Percentiles rank a stretch among this genome's conserved stretches.
These are phyloP conservation scores for Antechinus stuartii DNA, from an alignment of 2,113 vertebrate genomes.

Conservation along the genomic window DNA sequence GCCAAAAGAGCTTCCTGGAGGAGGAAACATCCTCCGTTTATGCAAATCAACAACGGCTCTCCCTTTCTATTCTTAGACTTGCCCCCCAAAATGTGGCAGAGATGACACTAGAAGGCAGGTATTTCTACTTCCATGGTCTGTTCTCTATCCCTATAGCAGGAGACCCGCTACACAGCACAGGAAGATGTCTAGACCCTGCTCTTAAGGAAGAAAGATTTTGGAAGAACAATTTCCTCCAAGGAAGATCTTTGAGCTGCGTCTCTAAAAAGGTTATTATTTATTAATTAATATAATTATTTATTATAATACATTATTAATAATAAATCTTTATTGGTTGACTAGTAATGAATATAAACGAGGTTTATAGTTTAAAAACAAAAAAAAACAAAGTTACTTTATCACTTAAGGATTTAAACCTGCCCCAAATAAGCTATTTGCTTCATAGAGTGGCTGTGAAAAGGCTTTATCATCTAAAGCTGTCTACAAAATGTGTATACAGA, in stretches of 20 bases:
- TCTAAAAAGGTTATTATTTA: not conserved
- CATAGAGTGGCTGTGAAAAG: not conserved
- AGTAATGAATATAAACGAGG: no score
- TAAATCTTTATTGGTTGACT: no score
- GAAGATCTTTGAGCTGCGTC: not conserved
- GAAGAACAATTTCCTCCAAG: not conserved
- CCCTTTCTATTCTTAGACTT: no score
- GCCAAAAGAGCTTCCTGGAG: not conserved
- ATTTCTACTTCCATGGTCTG: not conserved
- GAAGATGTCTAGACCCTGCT: not conserved
- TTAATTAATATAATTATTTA: no score
- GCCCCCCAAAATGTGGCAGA: not conserved
- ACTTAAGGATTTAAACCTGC: not conserved
- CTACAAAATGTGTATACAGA: no score
- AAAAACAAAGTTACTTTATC: no score
- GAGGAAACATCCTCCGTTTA: not conserved
- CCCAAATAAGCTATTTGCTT: not conserved
- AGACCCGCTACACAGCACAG: not conserved
- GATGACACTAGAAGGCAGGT: not conserved
- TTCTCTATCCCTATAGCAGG: not conserved
- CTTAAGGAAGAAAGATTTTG: not conserved
- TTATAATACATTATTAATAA: no score
- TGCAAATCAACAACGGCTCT: not conserved
- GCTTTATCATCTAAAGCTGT: not conserved
- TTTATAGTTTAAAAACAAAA: no score